Evolutionary conservation across 1,140 invertebrate species (phyloP), one percentile per base, ranked within the genome.

Genomic region (Solen grandis): DNA sequence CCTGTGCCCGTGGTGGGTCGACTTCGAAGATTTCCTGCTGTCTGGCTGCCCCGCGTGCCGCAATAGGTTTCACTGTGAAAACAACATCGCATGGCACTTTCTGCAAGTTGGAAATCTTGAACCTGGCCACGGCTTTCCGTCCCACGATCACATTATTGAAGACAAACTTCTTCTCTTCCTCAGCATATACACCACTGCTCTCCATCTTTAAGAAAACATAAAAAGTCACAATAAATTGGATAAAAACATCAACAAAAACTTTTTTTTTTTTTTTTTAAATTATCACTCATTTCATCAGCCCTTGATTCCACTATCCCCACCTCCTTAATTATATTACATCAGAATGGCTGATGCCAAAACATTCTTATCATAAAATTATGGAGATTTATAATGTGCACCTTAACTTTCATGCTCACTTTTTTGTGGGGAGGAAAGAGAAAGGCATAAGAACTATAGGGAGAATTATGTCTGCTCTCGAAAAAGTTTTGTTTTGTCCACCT

Each of bases 111-210:
- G 85, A 85, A 46, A 93, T 89, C 86, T 92, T 92, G 73, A 93
- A 93, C 27, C 91, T 79, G n/a, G 92, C 92, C 66, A 88, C 90
- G 4, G 91, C 89, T 75, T 86, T 90, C 31, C 88, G 78, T 29
- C 91, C 92, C 59, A 93, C 91, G 52, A 93, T 90, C 16, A 93
- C 91, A 76, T 92, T 92, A 77, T 90, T 91, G 80, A 93, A 93
- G 2, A 92, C 85, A 85, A 93, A 93, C 68, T 87, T 87, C 75
- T 90, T 92, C 68, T 92, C 92, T 52, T 89, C 88, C 81, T 92
- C 89, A 8, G 89, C 91, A 86, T 92, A 93, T 13, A 92, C 87
- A 14, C 92, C 92, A 27, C 89, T 90, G 82, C 83, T 86, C 59
- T 89, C 88, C 31, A 81, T 27, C 87, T 89, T 72, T 19, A 79